phyloP scores from a whole-genome alignment of 2,113 vertebrate genomes.

The Trachemys scripta region DNA sequence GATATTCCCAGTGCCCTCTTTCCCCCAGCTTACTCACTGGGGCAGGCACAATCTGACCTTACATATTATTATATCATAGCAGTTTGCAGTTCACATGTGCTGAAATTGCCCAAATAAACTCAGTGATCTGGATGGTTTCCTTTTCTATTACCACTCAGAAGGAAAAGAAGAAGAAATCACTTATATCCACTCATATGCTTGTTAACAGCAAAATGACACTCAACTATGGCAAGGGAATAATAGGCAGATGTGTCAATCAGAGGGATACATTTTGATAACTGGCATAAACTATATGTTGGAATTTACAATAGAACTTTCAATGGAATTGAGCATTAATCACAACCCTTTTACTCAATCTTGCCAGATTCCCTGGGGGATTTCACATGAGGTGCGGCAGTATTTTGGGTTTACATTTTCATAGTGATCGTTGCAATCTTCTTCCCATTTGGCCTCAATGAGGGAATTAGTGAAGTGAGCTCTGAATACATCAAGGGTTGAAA shows the following conservation, averaged over 20 bases:
- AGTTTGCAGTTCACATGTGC: background rate
- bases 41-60: background rate
- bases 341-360: background rate
- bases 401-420: slow-evolving; percentile 10
- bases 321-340: background rate
- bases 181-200: background rate
- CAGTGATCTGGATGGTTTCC: accelerated
- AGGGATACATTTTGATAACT: background rate
- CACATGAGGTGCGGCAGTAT: background rate
- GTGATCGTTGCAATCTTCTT: background rate
- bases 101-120: background rate
- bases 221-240: background rate
- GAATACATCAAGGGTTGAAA: background rate
- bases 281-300: background rate
- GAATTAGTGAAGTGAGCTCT: background rate
- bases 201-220: slow-evolving; percentile 7
- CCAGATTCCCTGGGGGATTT: background rate
- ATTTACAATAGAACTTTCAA: background rate
- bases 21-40: background rate
- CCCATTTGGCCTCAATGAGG: background rate
- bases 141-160: slow-evolving; percentile 26
- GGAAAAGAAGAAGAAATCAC: background rate
- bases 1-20: background rate
- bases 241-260: background rate
- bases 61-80: background rate